Evolutionary conservation across 1,140 invertebrate species (phyloP).

Genomic region (Cherax destructor): DNA sequence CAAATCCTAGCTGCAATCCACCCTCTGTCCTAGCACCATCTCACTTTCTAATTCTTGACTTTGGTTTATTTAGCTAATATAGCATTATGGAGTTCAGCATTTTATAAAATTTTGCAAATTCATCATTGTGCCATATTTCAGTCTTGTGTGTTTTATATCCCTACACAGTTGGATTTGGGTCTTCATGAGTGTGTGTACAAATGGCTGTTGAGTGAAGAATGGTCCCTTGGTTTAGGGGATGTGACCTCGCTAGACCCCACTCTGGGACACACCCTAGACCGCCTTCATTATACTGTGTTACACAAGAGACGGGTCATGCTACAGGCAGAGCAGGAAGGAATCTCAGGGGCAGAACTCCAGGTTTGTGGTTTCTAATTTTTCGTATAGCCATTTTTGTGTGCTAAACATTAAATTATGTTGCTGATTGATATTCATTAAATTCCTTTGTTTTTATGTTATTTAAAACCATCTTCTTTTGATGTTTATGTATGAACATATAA

Average conservation of each 20-base stretch:
- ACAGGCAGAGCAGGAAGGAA: conserved; percentile 78
- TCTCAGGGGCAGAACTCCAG: conserved; percentile 59
- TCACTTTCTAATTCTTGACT: neutral
- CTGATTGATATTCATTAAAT: too few species aligned
- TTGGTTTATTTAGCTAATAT: neutral
- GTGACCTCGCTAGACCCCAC: conserved; percentile 90
- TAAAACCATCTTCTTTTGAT: too few species aligned
- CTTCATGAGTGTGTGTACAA: conserved; percentile 96
- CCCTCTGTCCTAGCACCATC: neutral
- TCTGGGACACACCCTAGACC: conserved; percentile 88
- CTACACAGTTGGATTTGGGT: conserved; percentile 87
- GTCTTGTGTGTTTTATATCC: neutral
- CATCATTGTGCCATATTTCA: neutral
- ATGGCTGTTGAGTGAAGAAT: conserved; percentile 94
- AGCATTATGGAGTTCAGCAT: too few species aligned
- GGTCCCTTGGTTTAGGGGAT: conserved; percentile 88
- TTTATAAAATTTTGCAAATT: too few species aligned
- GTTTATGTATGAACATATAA: too few species aligned
- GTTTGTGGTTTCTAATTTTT: conserved; percentile 72
- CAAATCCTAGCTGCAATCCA: neutral
- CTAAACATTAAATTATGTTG: too few species aligned
- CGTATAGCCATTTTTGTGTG: too few species aligned
- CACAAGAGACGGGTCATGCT: conserved; percentile 91
- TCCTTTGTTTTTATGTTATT: too few species aligned
- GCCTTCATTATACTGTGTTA: conserved; percentile 86